phyloP scores from a whole-genome alignment of 2,888 invertebrate species.

The Hirtodrosophila alboralis region DNA sequence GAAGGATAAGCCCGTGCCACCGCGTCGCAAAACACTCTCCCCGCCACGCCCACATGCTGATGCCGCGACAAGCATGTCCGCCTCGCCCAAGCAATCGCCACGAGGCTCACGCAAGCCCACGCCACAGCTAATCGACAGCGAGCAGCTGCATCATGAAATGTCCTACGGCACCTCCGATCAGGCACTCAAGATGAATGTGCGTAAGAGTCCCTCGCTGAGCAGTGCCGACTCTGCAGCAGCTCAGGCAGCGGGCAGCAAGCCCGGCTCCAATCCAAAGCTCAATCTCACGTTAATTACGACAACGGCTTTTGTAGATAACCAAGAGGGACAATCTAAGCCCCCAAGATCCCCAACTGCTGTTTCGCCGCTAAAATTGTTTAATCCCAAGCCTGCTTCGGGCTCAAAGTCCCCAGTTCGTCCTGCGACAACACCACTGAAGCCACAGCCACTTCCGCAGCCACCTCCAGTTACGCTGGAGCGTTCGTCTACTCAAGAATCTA shows the following conservation, averaged over 20 bases:
- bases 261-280: slow-evolving; percentile 57
- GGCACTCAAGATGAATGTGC: slow-evolving; percentile 69
- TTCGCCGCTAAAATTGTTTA: slow-evolving; percentile 40
- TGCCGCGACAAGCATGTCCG: slow-evolving; percentile 79
- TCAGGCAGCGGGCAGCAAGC: slow-evolving; percentile 10
- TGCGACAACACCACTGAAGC: slow-evolving; percentile 40
- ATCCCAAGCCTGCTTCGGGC: slow-evolving; percentile 27
- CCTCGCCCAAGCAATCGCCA: slow-evolving; percentile 72
- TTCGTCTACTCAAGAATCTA: slow-evolving; percentile 40
- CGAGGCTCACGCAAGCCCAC: slow-evolving; percentile 69
- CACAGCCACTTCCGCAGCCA: slow-evolving; percentile 59
- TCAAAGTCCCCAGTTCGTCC: slow-evolving; percentile 43
- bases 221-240: slow-evolving; percentile 57
- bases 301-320: slow-evolving; percentile 52
- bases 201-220: slow-evolving; percentile 78
- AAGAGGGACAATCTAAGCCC: slow-evolving; percentile 4
- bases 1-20: slow-evolving; percentile 80
- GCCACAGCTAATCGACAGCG: slow-evolving; percentile 84
- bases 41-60: slow-evolving; percentile 75
- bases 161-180: slow-evolving; percentile 85
- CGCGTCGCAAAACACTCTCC: slow-evolving; percentile 83
- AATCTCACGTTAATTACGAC: slow-evolving; percentile 59
- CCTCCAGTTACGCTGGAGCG: slow-evolving; percentile 39
- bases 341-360: slow-evolving; percentile 41
- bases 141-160: slow-evolving; percentile 85